These are phyloP conservation scores for Drosophila suzukii DNA, from an alignment of 1,140 invertebrate species.

Conservation along the genomic window DNA sequence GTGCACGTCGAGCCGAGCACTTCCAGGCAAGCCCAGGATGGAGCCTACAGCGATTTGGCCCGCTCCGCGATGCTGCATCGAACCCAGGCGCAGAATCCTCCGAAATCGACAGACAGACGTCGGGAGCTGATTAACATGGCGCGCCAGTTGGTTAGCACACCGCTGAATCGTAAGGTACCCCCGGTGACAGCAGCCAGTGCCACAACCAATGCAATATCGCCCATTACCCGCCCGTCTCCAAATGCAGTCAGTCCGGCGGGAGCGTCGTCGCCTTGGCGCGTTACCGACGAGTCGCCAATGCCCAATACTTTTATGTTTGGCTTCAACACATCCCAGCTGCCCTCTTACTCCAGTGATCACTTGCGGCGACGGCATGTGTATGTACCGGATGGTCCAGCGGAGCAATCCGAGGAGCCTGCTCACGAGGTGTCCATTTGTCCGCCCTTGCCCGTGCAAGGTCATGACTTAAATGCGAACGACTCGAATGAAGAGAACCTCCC, in stretches of 20 bases:
- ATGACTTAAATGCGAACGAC: conserved; percentile 41
- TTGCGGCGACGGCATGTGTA: conserved; percentile 51
- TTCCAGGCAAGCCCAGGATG: conserved; percentile 20
- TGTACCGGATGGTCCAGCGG: conserved; percentile 38
- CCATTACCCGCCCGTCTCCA: conserved; percentile 27
- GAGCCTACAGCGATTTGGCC: conserved; percentile 64
- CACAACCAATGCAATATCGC: conserved; percentile 38
- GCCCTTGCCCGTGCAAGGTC: not conserved
- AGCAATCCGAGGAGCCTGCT: not conserved
- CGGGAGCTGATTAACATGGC: conserved; percentile 57
- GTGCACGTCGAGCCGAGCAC: conserved; percentile 25
- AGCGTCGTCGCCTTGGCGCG: conserved; percentile 69
- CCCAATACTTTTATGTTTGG: conserved; percentile 70
- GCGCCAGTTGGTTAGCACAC: conserved; percentile 66
- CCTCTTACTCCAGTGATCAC: conserved; percentile 77
- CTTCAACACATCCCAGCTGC: conserved; percentile 66
- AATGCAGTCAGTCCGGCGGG: conserved; percentile 1
- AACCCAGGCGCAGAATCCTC: conserved; percentile 36
- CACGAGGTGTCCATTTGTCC: conserved; percentile 11
- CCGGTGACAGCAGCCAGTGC: not conserved
- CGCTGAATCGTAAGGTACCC: conserved; percentile 36
- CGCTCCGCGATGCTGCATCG: conserved; percentile 65
- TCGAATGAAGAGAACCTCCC: conserved; percentile 75
- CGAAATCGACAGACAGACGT: conserved; percentile 20
- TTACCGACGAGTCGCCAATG: conserved; percentile 52